Percentiles rank a stretch among this genome's conserved stretches.
phyloP scores from a whole-genome alignment of 1,140 invertebrate species.

The Gonatopus flavifemur region DNA sequence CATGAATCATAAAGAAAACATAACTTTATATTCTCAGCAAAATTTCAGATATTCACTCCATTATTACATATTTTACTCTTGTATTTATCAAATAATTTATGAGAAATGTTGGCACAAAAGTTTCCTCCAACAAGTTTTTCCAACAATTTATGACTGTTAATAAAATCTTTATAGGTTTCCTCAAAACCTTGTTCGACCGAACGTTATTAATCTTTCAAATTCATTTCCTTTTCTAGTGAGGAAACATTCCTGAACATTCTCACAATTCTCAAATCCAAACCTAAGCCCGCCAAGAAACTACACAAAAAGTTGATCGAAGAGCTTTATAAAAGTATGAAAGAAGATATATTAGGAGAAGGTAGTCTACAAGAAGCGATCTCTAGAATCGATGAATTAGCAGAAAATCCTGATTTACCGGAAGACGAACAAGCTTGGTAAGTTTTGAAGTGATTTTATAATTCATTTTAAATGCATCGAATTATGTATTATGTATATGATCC shows the following conservation, averaged over 20 bases:
- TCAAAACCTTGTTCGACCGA: too few relatives aligned
- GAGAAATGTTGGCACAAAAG: too few relatives aligned
- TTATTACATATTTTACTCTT: too few relatives aligned
- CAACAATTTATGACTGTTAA: too few relatives aligned
- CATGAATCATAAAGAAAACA: too few relatives aligned
- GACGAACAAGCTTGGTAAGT: constrained; percentile 31
- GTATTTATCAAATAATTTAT: too few relatives aligned
- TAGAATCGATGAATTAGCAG: constrained; percentile 28
- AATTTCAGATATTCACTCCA: too few relatives aligned
- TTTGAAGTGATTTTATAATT: neutral
- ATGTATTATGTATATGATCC: constrained; percentile 14
- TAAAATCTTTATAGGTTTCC: too few relatives aligned
- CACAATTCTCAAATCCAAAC: constrained; percentile 28
- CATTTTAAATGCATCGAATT: constrained; percentile 1
- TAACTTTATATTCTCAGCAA: too few relatives aligned
- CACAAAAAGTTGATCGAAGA: constrained; percentile 30
- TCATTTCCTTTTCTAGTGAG: constrained; percentile 26
- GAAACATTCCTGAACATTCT: constrained; percentile 32
- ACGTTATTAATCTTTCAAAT: too few relatives aligned
- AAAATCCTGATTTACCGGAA: constrained; percentile 5
- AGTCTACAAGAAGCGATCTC: constrained; percentile 24
- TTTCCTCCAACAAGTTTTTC: too few relatives aligned
- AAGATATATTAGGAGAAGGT: constrained; percentile 28
- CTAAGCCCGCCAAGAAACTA: constrained; percentile 19
- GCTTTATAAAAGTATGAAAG: constrained; percentile 27